Percentiles rank a stretch among this genome's conserved stretches.
These are phyloP conservation scores for Gasteruption jaculator DNA, from an alignment of 2,888 invertebrate genomes.

Conservation along the genomic window DNA sequence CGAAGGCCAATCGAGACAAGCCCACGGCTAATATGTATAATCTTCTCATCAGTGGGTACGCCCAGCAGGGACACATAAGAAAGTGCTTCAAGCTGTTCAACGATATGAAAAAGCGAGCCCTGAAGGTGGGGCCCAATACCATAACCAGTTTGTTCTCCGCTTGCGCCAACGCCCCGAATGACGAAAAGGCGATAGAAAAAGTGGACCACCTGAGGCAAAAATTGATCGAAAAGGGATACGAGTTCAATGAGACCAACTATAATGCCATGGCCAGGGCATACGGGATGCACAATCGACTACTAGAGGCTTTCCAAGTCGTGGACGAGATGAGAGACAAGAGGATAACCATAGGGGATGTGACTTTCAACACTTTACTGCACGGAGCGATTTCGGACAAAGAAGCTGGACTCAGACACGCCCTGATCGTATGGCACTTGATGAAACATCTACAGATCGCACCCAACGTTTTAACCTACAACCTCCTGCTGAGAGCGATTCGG, in stretches of 20 bases:
- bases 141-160: conserved; percentile 87
- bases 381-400: conserved; percentile 77
- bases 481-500: conserved; percentile 72
- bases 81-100: conserved; percentile 82
- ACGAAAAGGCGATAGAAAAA: conserved; percentile 63
- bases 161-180: conserved; percentile 74
- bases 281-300: conserved; percentile 74
- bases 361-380: conserved; percentile 77
- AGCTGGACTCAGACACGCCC: conserved; percentile 75
- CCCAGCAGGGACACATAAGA: conserved; percentile 76
- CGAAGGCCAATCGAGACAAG: conserved; percentile 71
- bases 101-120: conserved; percentile 72
- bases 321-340: conserved; percentile 76
- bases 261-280: conserved; percentile 91
- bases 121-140: conserved; percentile 66
- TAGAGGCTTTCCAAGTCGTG: conserved; percentile 73
- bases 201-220: conserved; percentile 64
- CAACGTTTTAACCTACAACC: conserved; percentile 71
- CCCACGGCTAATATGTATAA: conserved; percentile 79
- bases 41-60: conserved; percentile 79
- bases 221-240: conserved; percentile 66
- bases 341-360: conserved; percentile 61
- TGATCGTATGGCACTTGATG: conserved; percentile 86
- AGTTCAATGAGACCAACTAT: conserved; percentile 73
- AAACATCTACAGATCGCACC: conserved; percentile 62